Base-by-base conservation (phyloP, 2,888 invertebrate genomes). In the Oxyteleia sp. region DNA sequence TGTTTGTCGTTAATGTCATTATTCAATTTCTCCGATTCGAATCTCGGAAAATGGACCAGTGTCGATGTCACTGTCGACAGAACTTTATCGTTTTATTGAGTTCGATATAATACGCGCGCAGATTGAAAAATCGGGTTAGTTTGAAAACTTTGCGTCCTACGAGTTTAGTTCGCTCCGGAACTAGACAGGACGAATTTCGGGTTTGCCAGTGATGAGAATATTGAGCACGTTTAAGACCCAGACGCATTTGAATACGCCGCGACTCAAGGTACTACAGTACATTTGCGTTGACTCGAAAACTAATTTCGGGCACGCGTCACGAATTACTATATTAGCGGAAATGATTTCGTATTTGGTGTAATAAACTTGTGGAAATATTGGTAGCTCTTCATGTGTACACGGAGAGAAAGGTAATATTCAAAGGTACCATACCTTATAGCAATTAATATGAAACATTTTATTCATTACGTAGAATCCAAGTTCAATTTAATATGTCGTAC, bases 121-220 rank as follows among this genome's bases (percentile, higher is more conserved):
- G 49, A 72, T 80, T 80, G 79, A 80, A 80, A 66, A 80, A 80
- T 72, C 80, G 59, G 80, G 72, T 72, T 79, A 79, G 57, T 79
- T 79, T 20, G 55, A 20, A 71, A 79, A 79, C 41, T 79, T 79
- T 79, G 29, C 55, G 41, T 53, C 15, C 63, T 63, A 51, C 43
- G 47, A 61, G 47, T 66, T 74, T 53, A 16, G 10, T 49, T 59
- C n/a, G 11, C 26, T 49, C 43, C 59, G 35, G 29, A 43, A 35
- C 29, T 11, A 57, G 35, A 76, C 51, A n/a, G 29, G 41, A 41
- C 41, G 63, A 68, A 68, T 76, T 76, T 64, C 23, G 49, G 29
- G 41, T 76, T 68, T 38, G 68, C 43, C 68, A 61, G 47, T 68
- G 51, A 76, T 41, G 51, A 51, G 43, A 55, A 76, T 59, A 59